Evolutionary conservation across 2,888 invertebrate genomes (phyloP).

Genomic region (Andrena hattorfiana): DNA sequence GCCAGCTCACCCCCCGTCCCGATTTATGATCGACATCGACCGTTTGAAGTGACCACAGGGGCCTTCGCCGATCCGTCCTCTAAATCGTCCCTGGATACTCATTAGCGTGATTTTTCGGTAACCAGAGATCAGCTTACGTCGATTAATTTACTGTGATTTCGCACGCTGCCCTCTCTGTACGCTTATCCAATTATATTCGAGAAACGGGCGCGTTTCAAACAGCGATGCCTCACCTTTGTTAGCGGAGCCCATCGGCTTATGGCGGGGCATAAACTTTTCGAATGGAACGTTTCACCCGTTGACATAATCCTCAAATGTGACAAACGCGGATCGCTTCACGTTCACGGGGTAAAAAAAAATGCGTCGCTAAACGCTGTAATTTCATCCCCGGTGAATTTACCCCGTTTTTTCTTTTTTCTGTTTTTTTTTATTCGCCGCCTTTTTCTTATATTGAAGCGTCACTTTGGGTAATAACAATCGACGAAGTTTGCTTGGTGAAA

Average conservation of each 20-base stretch:
- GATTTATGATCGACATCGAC: conserved; percentile 60
- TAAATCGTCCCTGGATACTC: conserved; percentile 68
- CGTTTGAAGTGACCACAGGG: conserved; percentile 77
- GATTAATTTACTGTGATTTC: conserved; percentile 72
- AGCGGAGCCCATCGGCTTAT: conserved; percentile 33
- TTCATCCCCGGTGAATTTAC: neutral
- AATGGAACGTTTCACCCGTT: conserved; percentile 7
- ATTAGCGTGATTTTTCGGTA: conserved; percentile 74
- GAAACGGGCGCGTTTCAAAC: conserved; percentile 44
- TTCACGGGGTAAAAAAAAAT: neutral
- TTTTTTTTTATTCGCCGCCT: neutral
- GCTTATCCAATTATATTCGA: conserved; percentile 72
- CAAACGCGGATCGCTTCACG: neutral
- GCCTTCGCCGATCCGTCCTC: conserved; percentile 46
- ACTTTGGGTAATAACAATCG: too few relatives aligned
- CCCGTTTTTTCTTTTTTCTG: neutral
- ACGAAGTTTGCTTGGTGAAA: too few relatives aligned
- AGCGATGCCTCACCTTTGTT: conserved; percentile 57
- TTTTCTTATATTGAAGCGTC: too few relatives aligned
- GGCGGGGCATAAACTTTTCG: conserved; percentile 17
- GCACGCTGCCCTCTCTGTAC: conserved; percentile 36
- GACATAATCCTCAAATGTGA: conserved; percentile 25
- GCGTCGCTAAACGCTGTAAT: neutral
- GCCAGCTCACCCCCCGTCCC: conserved; percentile 23
- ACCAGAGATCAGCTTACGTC: conserved; percentile 59